phyloP scores from a whole-genome alignment of 2,888 invertebrate genomes.

The Arge pagana region DNA sequence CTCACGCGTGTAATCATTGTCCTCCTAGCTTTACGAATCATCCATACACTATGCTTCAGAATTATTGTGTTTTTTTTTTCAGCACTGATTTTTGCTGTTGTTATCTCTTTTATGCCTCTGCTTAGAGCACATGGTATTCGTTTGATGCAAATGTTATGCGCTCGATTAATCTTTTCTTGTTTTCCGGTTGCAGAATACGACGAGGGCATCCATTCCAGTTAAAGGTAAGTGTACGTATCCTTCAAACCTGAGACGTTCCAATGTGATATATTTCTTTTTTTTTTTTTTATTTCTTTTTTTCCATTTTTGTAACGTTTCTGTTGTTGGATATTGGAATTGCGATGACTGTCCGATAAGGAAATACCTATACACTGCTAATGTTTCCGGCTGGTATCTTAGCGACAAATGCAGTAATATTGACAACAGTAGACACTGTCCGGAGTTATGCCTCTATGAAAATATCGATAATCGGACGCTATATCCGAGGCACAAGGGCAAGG shows the following conservation, averaged over 20 bases:
- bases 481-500: conserved; percentile 52
- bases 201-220: conserved; percentile 54
- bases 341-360: too few species aligned
- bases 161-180: conserved; percentile 18
- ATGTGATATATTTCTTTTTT: too few species aligned
- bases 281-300: too few species aligned
- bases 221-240: conserved; percentile 48
- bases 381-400: too few species aligned
- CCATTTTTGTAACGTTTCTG: too few species aligned
- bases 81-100: conserved; percentile 25
- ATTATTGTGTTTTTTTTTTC: conserved; percentile 30
- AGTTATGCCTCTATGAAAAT: conserved; percentile 36
- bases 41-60: conserved; percentile 34
- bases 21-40: too few species aligned
- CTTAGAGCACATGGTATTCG: conserved; percentile 31
- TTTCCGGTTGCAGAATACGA: conserved; percentile 51
- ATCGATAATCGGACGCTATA: conserved; percentile 50
- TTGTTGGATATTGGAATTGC: too few species aligned
- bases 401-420: too few species aligned
- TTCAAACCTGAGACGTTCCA: conserved; percentile 1
- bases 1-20: too few species aligned
- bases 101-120: conserved; percentile 25
- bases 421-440: conserved; percentile 24
- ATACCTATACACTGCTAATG: too few species aligned
- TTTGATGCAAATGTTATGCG: conserved; percentile 11